Evolutionary conservation across 2,797 vertebrate genomes (phyloP).

Genomic region (Anguilla pacifica): DNA sequence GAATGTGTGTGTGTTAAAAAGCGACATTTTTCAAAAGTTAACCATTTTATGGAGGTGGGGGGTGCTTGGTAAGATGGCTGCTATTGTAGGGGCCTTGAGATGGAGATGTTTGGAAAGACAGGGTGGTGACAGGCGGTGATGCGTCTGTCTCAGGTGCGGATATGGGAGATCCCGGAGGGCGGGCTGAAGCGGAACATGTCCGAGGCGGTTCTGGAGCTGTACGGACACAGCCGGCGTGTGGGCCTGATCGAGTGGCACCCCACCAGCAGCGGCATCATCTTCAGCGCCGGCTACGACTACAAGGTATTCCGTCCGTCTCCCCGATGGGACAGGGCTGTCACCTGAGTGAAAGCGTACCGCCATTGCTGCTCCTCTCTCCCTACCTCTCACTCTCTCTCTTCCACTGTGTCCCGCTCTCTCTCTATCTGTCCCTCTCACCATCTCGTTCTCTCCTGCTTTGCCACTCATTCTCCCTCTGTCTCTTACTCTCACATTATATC

Average conservation of each 20-base stretch:
- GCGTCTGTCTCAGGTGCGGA: slow-evolving; percentile 77
- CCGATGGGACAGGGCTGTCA: background rate
- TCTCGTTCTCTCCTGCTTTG: background rate
- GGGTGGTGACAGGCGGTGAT: background rate
- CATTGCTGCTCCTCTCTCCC: background rate
- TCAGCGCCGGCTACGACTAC: slow-evolving; percentile 97
- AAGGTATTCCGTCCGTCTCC: slow-evolving; percentile 74
- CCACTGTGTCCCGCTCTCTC: background rate
- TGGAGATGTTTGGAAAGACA: background rate
- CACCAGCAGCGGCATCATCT: slow-evolving; percentile 91
- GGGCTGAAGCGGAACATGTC: slow-evolving; percentile 91
- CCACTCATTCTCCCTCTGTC: background rate
- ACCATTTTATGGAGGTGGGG: background rate
- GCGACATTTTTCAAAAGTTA: background rate
- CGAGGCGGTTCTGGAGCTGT: slow-evolving; percentile 88
- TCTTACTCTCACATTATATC: background rate
- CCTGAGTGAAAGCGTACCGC: background rate
- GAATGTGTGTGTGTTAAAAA: background rate
- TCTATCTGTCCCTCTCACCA: background rate
- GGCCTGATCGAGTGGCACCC: slow-evolving; percentile 98
- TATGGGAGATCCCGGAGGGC: slow-evolving; percentile 96
- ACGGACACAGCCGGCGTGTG: slow-evolving; percentile 93
- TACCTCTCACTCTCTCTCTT: background rate
- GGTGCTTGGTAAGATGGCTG: background rate
- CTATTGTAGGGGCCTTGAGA: background rate